A percentile compares a stretch with the other conserved stretches of the same genome.
phyloP scores from a whole-genome alignment of 2,113 vertebrate genomes.

The Vanacampus margaritifer region DNA sequence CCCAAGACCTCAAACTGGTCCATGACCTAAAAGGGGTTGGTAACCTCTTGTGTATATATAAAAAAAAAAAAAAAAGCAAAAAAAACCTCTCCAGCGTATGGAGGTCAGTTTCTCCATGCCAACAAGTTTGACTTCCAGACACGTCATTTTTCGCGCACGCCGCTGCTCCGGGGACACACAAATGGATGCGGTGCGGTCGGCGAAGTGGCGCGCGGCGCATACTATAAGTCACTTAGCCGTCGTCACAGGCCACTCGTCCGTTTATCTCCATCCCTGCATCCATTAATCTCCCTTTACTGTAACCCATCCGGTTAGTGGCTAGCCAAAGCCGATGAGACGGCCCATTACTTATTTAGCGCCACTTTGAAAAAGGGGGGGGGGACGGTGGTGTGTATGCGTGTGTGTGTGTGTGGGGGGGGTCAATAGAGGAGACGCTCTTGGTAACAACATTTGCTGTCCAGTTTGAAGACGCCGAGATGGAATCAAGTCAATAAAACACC shows the following conservation, averaged over 20 bases:
- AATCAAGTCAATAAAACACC: slow-evolving; percentile 59
- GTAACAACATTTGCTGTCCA: slow-evolving; percentile 54
- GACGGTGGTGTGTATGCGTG: background rate
- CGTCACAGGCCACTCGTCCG: slow-evolving; percentile 23
- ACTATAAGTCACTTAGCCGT: slow-evolving; percentile 26
- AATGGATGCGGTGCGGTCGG: slow-evolving; percentile 21
- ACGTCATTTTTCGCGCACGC: background rate
- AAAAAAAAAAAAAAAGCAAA: too few species aligned
- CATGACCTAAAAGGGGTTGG: background rate
- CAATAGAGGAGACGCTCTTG: slow-evolving; percentile 53
- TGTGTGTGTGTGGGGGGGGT: slow-evolving; percentile 16
- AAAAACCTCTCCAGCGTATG: background rate
- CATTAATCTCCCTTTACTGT: slow-evolving; percentile 62
- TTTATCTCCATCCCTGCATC: slow-evolving; percentile 53
- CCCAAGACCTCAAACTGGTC: background rate
- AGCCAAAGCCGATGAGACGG: slow-evolving; percentile 56
- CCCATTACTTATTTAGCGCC: slow-evolving; percentile 70
- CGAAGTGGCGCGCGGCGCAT: background rate
- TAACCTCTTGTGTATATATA: background rate
- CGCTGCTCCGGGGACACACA: background rate
- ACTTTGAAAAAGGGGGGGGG: slow-evolving; percentile 54
- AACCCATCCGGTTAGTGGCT: slow-evolving; percentile 49
- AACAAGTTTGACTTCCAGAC: background rate
- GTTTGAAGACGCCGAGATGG: slow-evolving; percentile 43
- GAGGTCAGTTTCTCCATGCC: background rate